Evolutionary conservation across 2,797 vertebrate genomes (phyloP).

Genomic region (Hypotaenidia okinawae): DNA sequence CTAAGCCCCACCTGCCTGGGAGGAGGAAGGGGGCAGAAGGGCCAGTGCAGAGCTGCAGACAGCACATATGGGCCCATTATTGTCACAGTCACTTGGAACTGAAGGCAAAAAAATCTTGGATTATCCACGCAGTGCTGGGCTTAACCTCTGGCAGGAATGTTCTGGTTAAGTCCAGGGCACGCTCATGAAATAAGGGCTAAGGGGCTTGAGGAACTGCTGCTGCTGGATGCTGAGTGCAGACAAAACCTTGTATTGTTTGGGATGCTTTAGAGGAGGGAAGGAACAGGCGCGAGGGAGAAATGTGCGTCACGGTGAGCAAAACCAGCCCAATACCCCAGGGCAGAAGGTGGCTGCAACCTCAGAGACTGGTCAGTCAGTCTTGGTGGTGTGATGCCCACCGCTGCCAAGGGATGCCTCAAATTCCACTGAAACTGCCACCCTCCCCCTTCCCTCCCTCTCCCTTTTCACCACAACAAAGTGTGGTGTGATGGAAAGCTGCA

Average conservation of each 20-base stretch:
- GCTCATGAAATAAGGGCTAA: background rate
- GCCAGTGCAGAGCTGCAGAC: background rate
- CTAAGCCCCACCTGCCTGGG: background rate
- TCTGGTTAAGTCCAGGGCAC: conserved; percentile 1
- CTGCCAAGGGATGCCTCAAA: background rate
- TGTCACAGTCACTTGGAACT: background rate
- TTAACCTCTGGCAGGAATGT: conserved; percentile 56
- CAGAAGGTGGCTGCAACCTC: background rate
- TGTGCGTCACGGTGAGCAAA: background rate
- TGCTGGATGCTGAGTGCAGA: background rate
- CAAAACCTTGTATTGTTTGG: conserved; percentile 24
- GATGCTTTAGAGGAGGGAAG: background rate
- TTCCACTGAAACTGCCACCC: background rate
- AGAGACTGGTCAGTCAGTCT: fast-evolving
- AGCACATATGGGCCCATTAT: fast-evolving
- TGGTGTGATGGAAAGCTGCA: background rate
- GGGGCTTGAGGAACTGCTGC: conserved; percentile 2
- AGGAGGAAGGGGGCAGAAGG: background rate
- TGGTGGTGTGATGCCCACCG: background rate
- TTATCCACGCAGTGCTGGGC: background rate
- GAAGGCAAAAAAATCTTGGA: background rate
- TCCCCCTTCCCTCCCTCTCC: background rate
- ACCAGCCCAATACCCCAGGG: background rate
- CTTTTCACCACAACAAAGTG: background rate
- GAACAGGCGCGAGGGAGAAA: background rate